Evolutionary conservation across 2,888 invertebrate genomes (phyloP), one percentile per base, ranked within the genome.

Genomic region (Trichopria drosophilae): DNA sequence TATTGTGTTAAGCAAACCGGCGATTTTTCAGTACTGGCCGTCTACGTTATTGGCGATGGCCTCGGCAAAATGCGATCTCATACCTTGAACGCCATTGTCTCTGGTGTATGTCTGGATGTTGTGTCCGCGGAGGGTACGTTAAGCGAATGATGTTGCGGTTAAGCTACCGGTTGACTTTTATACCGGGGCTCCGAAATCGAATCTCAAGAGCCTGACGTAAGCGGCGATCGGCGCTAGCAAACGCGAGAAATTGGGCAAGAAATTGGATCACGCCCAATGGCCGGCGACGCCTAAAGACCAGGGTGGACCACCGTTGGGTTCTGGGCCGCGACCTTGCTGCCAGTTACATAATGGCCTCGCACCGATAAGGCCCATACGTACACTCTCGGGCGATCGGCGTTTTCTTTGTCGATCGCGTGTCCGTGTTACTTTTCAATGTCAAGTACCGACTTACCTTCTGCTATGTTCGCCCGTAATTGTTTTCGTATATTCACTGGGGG

Each of bases 21-120:
- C n/a, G n/a, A n/a, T n/a, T n/a, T n/a, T n/a, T n/a, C n/a, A n/a
- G n/a, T n/a, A n/a, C n/a, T n/a, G n/a, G n/a, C n/a, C n/a, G n/a
- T n/a, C n/a, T n/a, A n/a, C n/a, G n/a, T n/a, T n/a, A n/a, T n/a
- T n/a, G n/a, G n/a, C n/a, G n/a, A n/a, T n/a, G n/a, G n/a, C n/a
- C n/a, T n/a, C n/a, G n/a, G n/a, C n/a, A n/a, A n/a, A n/a, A n/a
- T n/a, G n/a, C n/a, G n/a, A n/a, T 10, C 37, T 52, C 59, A 63
- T 69, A 71, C 71, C 67, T 71, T 69, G 67, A 69, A 69, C 46
- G 68, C 72, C 71, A 71, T 71, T 60, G 61, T 57, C 59, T 61
- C 51, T 57, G 40, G 59, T 47, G 55, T 40, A 49, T 46, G 31
- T 59, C 61, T 51, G 65, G 63, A 59, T 64, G 68, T 64, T 70